These are phyloP conservation scores for Eurytoma californica DNA, from an alignment of 2,888 invertebrate species.

Conservation along the genomic window DNA sequence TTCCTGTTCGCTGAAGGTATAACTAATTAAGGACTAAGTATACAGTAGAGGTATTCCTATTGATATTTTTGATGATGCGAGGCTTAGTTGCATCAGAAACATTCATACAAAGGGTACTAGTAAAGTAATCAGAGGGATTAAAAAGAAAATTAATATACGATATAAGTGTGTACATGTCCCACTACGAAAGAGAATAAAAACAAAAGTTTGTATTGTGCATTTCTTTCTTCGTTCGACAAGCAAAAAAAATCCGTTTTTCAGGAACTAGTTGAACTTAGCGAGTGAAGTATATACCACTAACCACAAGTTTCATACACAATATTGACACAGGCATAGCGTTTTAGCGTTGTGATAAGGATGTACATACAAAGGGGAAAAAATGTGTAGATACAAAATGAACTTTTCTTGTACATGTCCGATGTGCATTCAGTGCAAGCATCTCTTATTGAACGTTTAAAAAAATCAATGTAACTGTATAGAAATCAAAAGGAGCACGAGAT, in stretches of 20 bases:
- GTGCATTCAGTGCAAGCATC: constrained; percentile 35
- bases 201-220: constrained; percentile 43
- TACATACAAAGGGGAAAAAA: constrained; percentile 59
- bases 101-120: constrained; percentile 66
- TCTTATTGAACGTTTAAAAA: constrained; percentile 32
- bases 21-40: constrained; percentile 64
- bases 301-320: constrained; percentile 30
- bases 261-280: constrained; percentile 8
- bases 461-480: constrained; percentile 51
- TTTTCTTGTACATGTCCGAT: constrained; percentile 46
- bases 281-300: constrained; percentile 17
- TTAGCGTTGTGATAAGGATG: constrained; percentile 66
- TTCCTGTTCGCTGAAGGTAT: constrained; percentile 61
- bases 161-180: constrained; percentile 41
- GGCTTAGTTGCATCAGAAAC: constrained; percentile 67
- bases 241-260: not conserved
- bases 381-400: constrained; percentile 56
- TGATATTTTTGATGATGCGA: constrained; percentile 72
- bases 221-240: constrained; percentile 18
- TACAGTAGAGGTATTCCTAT: constrained; percentile 71
- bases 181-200: constrained; percentile 35
- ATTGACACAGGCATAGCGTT: constrained; percentile 47
- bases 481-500: constrained; percentile 51
- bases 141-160: constrained; percentile 28
- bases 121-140: constrained; percentile 68